These are phyloP conservation scores for Neodiprion virginianus DNA, from an alignment of 1,140 invertebrate species.

Conservation along the genomic window DNA sequence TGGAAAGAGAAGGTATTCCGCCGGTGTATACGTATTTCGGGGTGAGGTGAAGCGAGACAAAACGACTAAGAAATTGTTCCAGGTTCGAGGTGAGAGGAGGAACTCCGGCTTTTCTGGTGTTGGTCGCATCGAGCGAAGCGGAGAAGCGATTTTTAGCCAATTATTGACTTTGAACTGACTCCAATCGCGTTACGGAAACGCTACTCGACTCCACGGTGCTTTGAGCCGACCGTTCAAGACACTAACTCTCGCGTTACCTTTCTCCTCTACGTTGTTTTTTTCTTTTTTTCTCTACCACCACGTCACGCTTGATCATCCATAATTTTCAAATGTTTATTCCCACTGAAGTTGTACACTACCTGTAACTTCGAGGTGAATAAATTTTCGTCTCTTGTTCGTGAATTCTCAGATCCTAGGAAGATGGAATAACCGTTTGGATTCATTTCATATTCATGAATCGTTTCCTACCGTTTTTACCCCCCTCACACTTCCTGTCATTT, in stretches of 20 bases:
- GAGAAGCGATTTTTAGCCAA: slow-evolving; percentile 55
- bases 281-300: neutral
- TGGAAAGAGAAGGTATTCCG: neutral
- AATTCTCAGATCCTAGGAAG: too few relatives aligned
- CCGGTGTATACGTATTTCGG: neutral
- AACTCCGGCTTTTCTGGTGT: slow-evolving; percentile 63
- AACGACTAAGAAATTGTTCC: slow-evolving; percentile 33
- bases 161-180: slow-evolving; percentile 30
- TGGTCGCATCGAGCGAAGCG: slow-evolving; percentile 57
- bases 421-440: too few relatives aligned
- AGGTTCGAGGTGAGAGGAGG: slow-evolving; percentile 62
- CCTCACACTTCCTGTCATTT: too few relatives aligned
- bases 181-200: slow-evolving; percentile 3
- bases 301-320: neutral
- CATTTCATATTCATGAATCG: too few relatives aligned
- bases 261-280: neutral
- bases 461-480: too few relatives aligned
- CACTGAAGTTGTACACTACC: neutral
- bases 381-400: neutral
- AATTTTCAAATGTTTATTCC: too few relatives aligned
- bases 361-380: neutral
- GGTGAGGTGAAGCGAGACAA: neutral
- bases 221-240: neutral
- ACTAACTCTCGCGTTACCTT: neutral
- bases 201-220: neutral